A percentile compares a stretch with the other conserved stretches of the same genome.
phyloP scores from a whole-genome alignment of 1,140 invertebrate genomes.

The Atta texana region DNA sequence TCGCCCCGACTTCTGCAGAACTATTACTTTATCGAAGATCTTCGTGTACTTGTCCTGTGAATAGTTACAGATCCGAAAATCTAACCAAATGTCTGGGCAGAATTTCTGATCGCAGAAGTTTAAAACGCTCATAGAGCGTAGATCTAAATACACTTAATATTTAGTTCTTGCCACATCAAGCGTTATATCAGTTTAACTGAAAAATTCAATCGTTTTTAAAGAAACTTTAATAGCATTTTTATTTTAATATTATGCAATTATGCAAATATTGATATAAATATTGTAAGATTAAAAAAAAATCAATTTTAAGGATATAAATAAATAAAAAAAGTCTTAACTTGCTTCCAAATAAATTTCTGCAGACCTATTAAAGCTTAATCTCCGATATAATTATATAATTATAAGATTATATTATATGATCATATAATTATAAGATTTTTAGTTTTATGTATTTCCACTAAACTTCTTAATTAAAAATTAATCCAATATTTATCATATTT shows the following conservation, averaged over 20 bases:
- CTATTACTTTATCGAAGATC: slow-evolving; percentile 62
- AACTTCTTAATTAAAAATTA: not conserved
- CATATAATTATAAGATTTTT: not conserved
- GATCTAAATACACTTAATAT: slow-evolving; percentile 31
- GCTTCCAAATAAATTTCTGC: not conserved
- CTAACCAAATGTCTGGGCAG: slow-evolving; percentile 4
- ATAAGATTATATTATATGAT: too few species aligned
- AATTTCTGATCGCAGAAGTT: slow-evolving; percentile 9
- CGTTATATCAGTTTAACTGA: not conserved
- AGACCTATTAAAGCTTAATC: not conserved
- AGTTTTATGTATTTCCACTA: not conserved
- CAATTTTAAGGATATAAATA: not conserved
- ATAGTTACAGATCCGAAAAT: slow-evolving; percentile 59
- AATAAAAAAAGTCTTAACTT: not conserved
- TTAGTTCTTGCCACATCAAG: not conserved
- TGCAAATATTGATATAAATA: not conserved
- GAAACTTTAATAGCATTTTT: not conserved
- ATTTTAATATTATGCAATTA: not conserved
- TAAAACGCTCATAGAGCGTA: not conserved
- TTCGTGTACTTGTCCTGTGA: slow-evolving; percentile 40
- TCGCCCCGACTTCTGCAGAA: slow-evolving; percentile 19
- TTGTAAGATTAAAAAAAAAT: too few species aligned
- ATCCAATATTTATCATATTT: not conserved
- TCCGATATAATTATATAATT: not conserved
- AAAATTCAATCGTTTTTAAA: not conserved